Conservation (phyloP, 2,888 invertebrate genomes). For the Rambutsinella grinnellia region DNA sequence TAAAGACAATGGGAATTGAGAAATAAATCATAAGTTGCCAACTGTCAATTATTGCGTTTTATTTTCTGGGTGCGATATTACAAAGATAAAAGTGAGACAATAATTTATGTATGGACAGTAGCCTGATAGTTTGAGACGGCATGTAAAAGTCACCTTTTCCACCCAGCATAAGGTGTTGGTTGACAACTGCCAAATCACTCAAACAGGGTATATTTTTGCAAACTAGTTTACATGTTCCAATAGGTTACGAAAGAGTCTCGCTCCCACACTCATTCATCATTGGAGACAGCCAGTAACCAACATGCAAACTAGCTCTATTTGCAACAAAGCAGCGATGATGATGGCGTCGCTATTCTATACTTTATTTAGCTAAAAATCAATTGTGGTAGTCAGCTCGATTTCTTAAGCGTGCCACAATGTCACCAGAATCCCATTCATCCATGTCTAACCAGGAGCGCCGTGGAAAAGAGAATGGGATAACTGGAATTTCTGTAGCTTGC, state of each 20-base stretch:
- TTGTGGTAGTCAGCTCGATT: conserved; percentile 17
- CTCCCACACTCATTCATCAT: not conserved
- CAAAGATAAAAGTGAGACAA: not conserved
- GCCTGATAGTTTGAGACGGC: too few relatives aligned
- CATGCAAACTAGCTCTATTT: not conserved
- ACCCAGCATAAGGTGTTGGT: not conserved
- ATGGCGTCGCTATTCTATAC: conserved; percentile 4
- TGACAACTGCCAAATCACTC: not conserved
- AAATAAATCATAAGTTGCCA: conserved; percentile 11
- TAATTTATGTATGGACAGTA: not conserved
- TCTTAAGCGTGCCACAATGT: conserved; percentile 30
- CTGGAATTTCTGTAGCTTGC: conserved; percentile 24
- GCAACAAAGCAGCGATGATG: not conserved
- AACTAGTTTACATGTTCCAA: not conserved
- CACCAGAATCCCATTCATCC: conserved; percentile 24
- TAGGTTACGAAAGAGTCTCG: not conserved
- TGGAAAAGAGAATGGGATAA: conserved; percentile 2
- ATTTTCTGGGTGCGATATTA: not conserved
- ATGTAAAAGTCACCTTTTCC: not conserved
- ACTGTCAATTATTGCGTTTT: not conserved
- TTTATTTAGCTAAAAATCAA: conserved; percentile 1
- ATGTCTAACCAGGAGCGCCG: conserved; percentile 28
- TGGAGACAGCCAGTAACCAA: not conserved
- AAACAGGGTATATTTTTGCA: not conserved
- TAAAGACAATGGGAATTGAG: not conserved